Evolutionary conservation across 1,140 invertebrate species (phyloP), one percentile per base, ranked within the genome.

Genomic region (Cheumatopsyche charites): DNA sequence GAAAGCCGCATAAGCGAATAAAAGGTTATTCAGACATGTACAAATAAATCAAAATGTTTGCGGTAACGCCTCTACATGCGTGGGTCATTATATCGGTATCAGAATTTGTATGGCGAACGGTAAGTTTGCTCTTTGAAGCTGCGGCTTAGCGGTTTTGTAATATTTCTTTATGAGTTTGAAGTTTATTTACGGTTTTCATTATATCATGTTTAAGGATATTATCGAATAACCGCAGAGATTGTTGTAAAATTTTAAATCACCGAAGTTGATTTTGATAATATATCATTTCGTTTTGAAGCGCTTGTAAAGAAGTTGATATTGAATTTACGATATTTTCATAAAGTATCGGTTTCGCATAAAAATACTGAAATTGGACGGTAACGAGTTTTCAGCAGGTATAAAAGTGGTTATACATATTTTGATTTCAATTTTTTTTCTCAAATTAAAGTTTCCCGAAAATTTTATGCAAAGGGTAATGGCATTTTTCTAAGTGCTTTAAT

Each of bases 41-140:
- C n/a, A 66, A 66, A 66, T 66, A 66, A 66, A 66, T 66, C 63
- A 66, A 26, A 65, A 58, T 58, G 55, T 58, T 58, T 58, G 55
- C 55, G 49, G 49, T 42, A 21, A 19, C 9, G 29, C 29, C 29
- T 36, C 29, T 36, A 9, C 29, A 3, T 36, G 9, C 29, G 29
- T 36, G 29, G 29, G 29, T 36, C 29, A 36, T 36, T 36, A 36
- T 36, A 36, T 36, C 29, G 29, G 29, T 36, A 36, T 36, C 29
- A 9, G 29, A 36, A 36, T 36, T 36, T 36, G 29, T 36, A 36
- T 36, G 3, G 29, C 3, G 9, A 36, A 36, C 29, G 29, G n/a
- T 36, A 9, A 36, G 9, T 36, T 36, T 36, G 9, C 9, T 36
- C 29, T 36, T 36, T 36, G 29, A 36, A 9, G 29, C 9, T 52